Base-by-base conservation (phyloP, 1,140 invertebrate genomes). In the Hylyphantes graminicola region DNA sequence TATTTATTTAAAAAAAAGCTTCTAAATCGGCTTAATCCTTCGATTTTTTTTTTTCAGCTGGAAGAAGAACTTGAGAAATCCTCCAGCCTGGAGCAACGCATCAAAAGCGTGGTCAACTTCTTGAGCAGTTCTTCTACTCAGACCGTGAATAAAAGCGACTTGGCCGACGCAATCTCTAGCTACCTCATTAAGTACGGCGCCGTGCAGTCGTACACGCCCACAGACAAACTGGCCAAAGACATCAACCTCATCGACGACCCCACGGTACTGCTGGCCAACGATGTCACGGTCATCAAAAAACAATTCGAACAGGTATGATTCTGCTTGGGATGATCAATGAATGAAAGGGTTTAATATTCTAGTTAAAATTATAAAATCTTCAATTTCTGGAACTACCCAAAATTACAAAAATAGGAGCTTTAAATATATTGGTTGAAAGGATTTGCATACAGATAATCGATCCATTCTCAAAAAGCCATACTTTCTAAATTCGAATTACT, bases 241-340 rank as follows among this genome's bases (percentile, higher is more conserved):
- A 77, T 77, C 7, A 51, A 17, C n/a, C 35, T 77, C n/a, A 77
- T 77, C 50, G 74, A 77, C 19, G 21, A 77, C 53, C 53, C 74
- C 0, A 17, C 59, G 7, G 35, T 51, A 15, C 15, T 77, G 7
- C 53, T 77, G 12, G 74, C 74, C n/a, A 77, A 77, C 19, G 74
- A 77, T 64, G 21, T 77, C 7, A 35, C 57, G 4, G 4, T 7
- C 11, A 51, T 77, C 0, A 77, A 77, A 11, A 21, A 57, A 13
- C 15, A 17, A 50, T 64, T 77, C 9, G 10, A 13, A 11, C 8
- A 77, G 61, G 74, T 77, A 77, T 1, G 9, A 7, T 12, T 13
- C 15, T 19, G n/a, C 10, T 51, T 51, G 19, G 51, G 19, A 48
- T 12, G 10, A 10, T 11, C 21, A n/a, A 19, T 64, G n/a, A 15